These are phyloP conservation scores for Idaea dimidiata DNA, from an alignment of 2,888 invertebrate species.

Conservation along the genomic window DNA sequence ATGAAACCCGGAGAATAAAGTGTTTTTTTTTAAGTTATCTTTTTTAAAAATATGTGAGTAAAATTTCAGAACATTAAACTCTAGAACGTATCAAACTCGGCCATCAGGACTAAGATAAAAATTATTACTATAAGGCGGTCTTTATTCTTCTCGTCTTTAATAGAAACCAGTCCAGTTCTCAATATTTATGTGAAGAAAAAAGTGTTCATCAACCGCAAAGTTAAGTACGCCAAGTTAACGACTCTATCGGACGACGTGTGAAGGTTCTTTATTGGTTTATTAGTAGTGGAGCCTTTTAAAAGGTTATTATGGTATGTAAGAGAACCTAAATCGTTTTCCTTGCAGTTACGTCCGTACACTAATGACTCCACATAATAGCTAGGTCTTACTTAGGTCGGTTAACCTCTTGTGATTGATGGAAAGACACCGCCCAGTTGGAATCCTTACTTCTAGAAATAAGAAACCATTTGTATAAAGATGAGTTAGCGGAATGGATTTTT, in stretches of 20 bases:
- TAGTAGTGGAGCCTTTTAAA: constrained; percentile 26
- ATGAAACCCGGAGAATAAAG: too few relatives aligned
- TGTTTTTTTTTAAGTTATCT: too few relatives aligned
- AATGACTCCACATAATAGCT: neutral
- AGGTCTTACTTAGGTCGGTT: neutral
- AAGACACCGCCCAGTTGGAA: neutral
- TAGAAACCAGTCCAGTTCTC: neutral
- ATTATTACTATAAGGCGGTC: too few relatives aligned
- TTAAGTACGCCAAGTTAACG: constrained; percentile 19
- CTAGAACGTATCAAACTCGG: too few relatives aligned
- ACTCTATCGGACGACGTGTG: constrained; percentile 24
- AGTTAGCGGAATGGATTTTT: neutral
- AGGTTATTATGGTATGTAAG: constrained; percentile 14
- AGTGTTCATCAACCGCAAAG: constrained; percentile 3
- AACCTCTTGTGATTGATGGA: neutral
- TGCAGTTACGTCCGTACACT: neutral
- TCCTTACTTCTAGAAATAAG: neutral
- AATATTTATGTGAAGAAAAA: neutral
- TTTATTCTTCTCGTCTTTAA: neutral
- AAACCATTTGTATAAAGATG: neutral
- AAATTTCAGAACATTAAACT: too few relatives aligned
- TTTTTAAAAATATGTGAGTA: too few relatives aligned
- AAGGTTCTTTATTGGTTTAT: constrained; percentile 25
- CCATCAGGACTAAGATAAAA: too few relatives aligned
- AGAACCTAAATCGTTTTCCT: neutral